Base-by-base conservation (phyloP, 64 coral and sea anemone genomes). In the Montipora sp. region DNA sequence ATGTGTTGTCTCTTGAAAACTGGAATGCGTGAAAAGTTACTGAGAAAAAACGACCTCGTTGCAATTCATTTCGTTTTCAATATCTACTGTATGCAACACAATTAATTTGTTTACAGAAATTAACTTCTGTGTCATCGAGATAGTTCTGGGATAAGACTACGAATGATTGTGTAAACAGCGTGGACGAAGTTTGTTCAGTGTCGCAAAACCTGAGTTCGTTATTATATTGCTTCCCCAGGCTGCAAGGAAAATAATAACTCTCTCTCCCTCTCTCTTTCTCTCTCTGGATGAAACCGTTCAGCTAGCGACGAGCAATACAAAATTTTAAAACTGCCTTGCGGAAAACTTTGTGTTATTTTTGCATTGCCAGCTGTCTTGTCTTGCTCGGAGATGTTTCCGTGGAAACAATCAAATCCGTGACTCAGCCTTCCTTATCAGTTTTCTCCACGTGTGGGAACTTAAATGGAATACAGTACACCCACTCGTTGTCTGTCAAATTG, bases 151-250 rank as follows among this genome's bases (percentile, higher is more conserved):
- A 36, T 36, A 36, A 36, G 36, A 36, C 36, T 36, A 36, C 36
- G 36, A 36, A 36, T 36, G 36, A 36, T 36, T 36, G 36, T 36
- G 36, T 36, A 36, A 36, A 36, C 36, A 36, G 36, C 36, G 36
- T 36, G 36, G 36, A 36, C 36, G 36, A 36, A 36, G 36, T 36
- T 36, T 36, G 36, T 36, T 36, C 36, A 36, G 36, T 4, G 11
- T 66, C 16, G 11, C 61, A 18, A 65, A 65, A 66, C n/a, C 69
- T 5, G 24, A 23, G 15, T 15, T 46, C 16, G 23, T 46, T 67
- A 47, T 83, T 83, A 58, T 83, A 83, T 83, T 67, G 59, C 79
- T 36, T 36, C 36, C 79, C 58, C 18, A 60, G 79, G 79, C 48
- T 5, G 60, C 60, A 18, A 36, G 18, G 59, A 67, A 66, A 83